These are phyloP conservation scores for Pantala flavescens DNA, from an alignment of 1,140 invertebrate species.

Conservation along the genomic window DNA sequence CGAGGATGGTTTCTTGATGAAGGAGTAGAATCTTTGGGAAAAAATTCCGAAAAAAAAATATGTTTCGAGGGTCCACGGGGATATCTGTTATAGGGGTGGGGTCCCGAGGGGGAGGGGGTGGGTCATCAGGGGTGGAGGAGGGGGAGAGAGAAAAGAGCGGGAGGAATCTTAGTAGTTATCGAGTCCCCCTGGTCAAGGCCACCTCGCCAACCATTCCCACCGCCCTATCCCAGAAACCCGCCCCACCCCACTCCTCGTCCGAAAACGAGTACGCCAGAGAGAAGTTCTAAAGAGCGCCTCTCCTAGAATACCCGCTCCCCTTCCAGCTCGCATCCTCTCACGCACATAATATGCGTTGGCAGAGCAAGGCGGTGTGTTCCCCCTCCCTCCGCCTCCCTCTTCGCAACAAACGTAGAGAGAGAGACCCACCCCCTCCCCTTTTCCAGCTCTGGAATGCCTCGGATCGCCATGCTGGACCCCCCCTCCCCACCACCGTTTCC, in stretches of 20 bases:
- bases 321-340: not conserved
- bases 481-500: not conserved
- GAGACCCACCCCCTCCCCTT: not conserved
- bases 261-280: not conserved
- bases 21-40: too few relatives aligned
- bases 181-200: conserved; percentile 3
- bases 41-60: too few relatives aligned
- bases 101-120: not conserved
- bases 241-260: not conserved
- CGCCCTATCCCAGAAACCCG: not conserved
- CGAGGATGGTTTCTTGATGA: too few relatives aligned
- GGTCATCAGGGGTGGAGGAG: not conserved
- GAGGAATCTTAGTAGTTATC: not conserved
- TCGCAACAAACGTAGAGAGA: not conserved
- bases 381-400: not conserved
- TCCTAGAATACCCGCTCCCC: conserved; percentile 1
- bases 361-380: not conserved
- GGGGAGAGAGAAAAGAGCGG: not conserved
- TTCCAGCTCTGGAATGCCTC: not conserved
- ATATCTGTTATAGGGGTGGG: not conserved
- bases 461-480: not conserved
- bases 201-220: conserved; percentile 2
- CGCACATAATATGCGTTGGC: conserved; percentile 7
- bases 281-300: not conserved
- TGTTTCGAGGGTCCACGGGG: too few relatives aligned